Evolutionary conservation across 2,888 invertebrate species (phyloP).

Genomic region (Conops quadrifasciatus): DNA sequence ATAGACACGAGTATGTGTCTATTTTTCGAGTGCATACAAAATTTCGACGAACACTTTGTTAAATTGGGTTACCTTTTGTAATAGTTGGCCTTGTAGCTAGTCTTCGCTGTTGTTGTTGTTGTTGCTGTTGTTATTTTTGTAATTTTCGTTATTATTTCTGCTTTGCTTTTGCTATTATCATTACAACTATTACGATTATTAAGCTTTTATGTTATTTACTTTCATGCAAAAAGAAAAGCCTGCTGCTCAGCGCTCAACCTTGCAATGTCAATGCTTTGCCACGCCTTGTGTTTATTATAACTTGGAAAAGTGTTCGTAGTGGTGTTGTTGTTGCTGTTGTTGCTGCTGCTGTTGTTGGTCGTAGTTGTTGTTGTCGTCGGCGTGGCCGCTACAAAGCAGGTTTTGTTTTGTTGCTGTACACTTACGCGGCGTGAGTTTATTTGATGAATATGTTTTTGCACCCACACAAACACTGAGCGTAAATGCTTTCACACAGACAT

Average conservation of each 20-base stretch:
- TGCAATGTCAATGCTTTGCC: constrained; percentile 5
- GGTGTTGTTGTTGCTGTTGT: background rate
- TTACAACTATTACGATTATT: background rate
- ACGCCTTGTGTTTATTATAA: too few relatives aligned
- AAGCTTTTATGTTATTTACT: background rate
- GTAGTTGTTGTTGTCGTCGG: too few relatives aligned
- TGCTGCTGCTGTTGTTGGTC: too few relatives aligned
- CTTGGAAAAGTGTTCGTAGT: too few relatives aligned
- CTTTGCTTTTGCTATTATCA: too few relatives aligned
- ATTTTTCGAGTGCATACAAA: too few relatives aligned
- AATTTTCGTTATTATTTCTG: too few relatives aligned
- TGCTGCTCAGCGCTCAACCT: constrained; percentile 11
- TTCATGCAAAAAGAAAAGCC: background rate
- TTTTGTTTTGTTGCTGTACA: background rate
- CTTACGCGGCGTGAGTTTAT: background rate
- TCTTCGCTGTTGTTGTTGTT: background rate
- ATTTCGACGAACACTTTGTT: too few relatives aligned
- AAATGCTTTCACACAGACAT: background rate
- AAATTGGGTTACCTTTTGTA: too few relatives aligned
- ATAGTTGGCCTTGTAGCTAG: too few relatives aligned
- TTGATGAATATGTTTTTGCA: too few relatives aligned
- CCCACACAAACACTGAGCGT: background rate
- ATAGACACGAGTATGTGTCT: too few relatives aligned
- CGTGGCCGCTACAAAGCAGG: background rate
- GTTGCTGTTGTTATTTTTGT: constrained; percentile 9